Evolutionary conservation across 2,113 vertebrate species (phyloP).

Genomic region (Pseudopodoces humilis): DNA sequence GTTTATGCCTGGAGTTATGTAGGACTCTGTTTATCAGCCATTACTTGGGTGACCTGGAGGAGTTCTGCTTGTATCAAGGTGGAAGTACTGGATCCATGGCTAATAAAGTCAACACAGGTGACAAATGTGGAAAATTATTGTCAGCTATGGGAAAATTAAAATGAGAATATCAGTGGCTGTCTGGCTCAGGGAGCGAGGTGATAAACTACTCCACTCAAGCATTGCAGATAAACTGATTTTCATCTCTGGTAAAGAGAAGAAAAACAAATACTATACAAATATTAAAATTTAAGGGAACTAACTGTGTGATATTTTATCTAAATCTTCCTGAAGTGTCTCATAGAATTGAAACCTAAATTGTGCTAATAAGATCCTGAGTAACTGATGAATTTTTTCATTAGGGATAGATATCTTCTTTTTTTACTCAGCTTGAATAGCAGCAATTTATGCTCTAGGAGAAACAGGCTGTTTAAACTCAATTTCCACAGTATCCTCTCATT

Average conservation of each 20-base stretch:
- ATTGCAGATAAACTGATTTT: neutral
- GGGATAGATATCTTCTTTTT: neutral
- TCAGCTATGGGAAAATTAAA: neutral
- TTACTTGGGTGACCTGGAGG: neutral
- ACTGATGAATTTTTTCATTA: neutral
- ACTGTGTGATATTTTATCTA: neutral
- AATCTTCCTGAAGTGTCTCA: neutral
- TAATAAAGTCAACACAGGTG: neutral
- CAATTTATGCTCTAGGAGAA: neutral
- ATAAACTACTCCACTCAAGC: neutral
- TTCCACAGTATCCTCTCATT: neutral
- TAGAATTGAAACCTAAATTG: neutral
- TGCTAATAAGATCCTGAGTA: neutral
- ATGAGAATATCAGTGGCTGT: neutral
- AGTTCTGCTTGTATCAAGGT: neutral
- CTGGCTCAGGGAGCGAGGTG: neutral
- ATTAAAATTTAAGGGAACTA: neutral
- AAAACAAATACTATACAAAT: neutral
- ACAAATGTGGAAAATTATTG: neutral
- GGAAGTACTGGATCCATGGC: neutral
- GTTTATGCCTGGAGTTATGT: neutral
- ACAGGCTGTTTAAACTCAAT: neutral
- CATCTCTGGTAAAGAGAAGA: neutral
- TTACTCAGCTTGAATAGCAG: neutral
- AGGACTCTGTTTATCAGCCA: neutral